Evolutionary conservation across 2,113 vertebrate species (phyloP).

Genomic region (Myrmophylax atrothorax): DNA sequence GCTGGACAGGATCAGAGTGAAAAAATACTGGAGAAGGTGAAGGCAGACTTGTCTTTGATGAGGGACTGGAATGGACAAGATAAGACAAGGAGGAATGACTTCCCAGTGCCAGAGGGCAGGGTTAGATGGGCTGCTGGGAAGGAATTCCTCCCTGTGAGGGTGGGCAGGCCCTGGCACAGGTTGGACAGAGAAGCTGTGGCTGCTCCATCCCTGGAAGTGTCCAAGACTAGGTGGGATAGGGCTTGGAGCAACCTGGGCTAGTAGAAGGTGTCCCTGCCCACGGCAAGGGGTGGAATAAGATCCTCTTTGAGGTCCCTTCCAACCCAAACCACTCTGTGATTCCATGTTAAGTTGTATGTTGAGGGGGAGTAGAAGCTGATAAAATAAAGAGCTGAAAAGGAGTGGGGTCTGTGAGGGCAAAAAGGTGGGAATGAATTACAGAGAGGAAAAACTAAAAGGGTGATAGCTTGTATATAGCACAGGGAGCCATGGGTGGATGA

Average conservation of each 20-base stretch:
- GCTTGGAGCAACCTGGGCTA: accelerated
- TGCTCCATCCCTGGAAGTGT: not conserved
- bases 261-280: no score
- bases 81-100: not conserved
- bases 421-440: not conserved
- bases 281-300: no score
- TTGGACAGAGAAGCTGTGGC: not conserved
- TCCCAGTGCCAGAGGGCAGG: not conserved
- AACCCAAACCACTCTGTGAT: not conserved
- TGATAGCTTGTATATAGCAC: not conserved
- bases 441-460: not conserved
- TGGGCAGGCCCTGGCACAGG: accelerated
- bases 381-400: not conserved
- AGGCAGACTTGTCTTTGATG: not conserved
- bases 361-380: not conserved
- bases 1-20: not conserved
- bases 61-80: not conserved
- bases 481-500: not conserved
- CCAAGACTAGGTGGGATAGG: accelerated
- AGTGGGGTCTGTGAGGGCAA: not conserved
- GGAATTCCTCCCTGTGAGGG: not conserved
- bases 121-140: not conserved
- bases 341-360: not conserved
- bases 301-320: not conserved
- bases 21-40: not conserved